Conservation (phyloP, 2,797 vertebrate species). For the Notoglanidium macrostoma region DNA sequence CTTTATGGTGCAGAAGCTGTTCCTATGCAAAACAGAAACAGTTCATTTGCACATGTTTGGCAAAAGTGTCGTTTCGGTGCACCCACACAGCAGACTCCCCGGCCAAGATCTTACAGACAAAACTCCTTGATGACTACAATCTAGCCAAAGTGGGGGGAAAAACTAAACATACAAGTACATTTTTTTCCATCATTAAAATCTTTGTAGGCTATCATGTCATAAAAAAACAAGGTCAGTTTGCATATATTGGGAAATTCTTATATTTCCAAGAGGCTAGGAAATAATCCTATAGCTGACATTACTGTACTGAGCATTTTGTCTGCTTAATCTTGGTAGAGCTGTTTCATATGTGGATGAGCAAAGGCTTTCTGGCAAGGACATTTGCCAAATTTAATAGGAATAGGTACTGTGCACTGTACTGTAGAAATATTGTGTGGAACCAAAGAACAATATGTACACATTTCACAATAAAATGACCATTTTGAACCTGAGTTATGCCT, state of each 20-base stretch:
- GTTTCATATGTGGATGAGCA: conserved; percentile 16
- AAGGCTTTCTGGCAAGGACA: conserved; percentile 13
- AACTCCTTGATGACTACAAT: neutral
- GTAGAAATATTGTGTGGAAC: conserved; percentile 47
- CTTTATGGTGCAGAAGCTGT: conserved; percentile 60
- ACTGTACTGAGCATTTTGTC: neutral
- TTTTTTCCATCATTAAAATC: neutral
- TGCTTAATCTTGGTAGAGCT: neutral
- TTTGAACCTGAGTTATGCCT: conserved; percentile 57
- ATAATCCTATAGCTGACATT: neutral
- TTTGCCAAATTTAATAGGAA: conserved; percentile 11
- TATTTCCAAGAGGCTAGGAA: neutral
- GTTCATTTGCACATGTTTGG: conserved; percentile 40
- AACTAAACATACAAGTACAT: neutral
- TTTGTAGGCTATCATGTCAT: neutral
- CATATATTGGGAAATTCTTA: neutral
- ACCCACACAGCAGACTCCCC: neutral
- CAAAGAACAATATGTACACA: conserved; percentile 56
- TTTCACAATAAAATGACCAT: conserved; percentile 61
- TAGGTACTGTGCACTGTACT: conserved; percentile 34
- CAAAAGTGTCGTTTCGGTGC: neutral
- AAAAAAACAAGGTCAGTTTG: neutral
- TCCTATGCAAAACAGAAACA: conserved; percentile 43
- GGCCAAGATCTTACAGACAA: conserved; percentile 14
- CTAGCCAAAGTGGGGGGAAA: neutral